A percentile compares a stretch with the other conserved stretches of the same genome.
phyloP scores from a whole-genome alignment of 1,140 invertebrate species.

The Euglossa dilemma region DNA sequence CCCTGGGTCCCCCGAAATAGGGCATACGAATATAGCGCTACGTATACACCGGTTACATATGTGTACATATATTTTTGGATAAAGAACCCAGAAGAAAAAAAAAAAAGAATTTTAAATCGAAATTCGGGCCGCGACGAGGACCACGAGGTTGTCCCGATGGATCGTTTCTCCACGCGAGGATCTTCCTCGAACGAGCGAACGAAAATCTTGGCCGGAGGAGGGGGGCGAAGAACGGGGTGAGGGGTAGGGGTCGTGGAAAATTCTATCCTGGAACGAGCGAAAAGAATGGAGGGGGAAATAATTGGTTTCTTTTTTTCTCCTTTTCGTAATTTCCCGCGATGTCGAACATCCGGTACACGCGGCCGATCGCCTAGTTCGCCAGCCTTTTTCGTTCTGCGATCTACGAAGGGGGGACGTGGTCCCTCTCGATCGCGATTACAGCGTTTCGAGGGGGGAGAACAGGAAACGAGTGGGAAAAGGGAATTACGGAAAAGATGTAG shows the following conservation, averaged over 20 bases:
- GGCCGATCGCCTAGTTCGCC: neutral
- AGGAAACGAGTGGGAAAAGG: neutral
- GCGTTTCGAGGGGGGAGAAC: neutral
- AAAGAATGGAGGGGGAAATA: neutral
- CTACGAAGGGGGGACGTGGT: neutral
- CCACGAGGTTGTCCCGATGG: constrained; percentile 47
- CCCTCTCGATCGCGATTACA: neutral
- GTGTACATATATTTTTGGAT: constrained; percentile 81
- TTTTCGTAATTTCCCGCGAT: neutral
- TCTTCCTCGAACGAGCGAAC: neutral
- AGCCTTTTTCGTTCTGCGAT: neutral
- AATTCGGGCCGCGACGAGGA: constrained; percentile 57
- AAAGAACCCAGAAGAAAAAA: constrained; percentile 63
- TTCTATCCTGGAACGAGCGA: neutral
- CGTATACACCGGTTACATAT: constrained; percentile 76
- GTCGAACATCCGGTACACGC: neutral
- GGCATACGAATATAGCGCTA: constrained; percentile 73
- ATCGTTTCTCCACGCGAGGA: constrained; percentile 9
- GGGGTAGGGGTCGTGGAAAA: neutral
- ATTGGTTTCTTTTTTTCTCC: neutral
- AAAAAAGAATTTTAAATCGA: constrained; percentile 64
- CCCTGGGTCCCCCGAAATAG: constrained; percentile 32
- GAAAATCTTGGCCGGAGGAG: neutral
- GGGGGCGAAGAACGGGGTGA: too few species aligned
- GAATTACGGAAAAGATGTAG: neutral